Conservation (phyloP, 1,140 invertebrate species). For the Drosophila mayri region DNA sequence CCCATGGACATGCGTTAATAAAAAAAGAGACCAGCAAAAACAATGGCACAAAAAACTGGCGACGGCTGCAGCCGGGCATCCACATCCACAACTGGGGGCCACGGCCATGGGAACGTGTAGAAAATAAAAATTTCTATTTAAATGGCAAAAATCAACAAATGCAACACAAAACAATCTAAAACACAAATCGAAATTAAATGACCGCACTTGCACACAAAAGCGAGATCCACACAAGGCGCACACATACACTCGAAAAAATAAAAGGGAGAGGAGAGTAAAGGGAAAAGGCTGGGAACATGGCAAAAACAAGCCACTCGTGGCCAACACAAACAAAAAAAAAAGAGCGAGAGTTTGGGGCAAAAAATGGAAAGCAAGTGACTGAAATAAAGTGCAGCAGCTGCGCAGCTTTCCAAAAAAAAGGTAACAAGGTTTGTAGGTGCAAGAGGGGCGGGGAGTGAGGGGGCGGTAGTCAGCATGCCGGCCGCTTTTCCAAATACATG, state of each 20-base stretch:
- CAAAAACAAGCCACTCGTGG: conserved; percentile 77
- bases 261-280: neutral
- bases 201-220: conserved; percentile 83
- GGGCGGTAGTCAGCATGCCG: conserved; percentile 2
- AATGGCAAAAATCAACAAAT: conserved; percentile 84
- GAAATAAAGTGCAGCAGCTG: conserved; percentile 83
- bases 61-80: conserved; percentile 55
- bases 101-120: conserved; percentile 73
- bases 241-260: conserved; percentile 14
- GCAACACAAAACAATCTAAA: conserved; percentile 84
- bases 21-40: conserved; percentile 37
- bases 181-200: conserved; percentile 85
- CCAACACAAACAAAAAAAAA: conserved; percentile 34
- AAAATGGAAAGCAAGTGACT: conserved; percentile 63
- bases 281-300: conserved; percentile 58
- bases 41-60: conserved; percentile 60
- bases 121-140: conserved; percentile 84
- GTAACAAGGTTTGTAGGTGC: conserved; percentile 33
- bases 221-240: conserved; percentile 50
- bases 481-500: conserved; percentile 17
- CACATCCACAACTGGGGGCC: conserved; percentile 37
- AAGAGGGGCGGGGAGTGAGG: neutral
- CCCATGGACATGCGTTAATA: conserved; percentile 75
- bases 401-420: conserved; percentile 58
- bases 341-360: conserved; percentile 22